Conservation (phyloP, 2,113 vertebrate species). For the Aramus guarauna region DNA sequence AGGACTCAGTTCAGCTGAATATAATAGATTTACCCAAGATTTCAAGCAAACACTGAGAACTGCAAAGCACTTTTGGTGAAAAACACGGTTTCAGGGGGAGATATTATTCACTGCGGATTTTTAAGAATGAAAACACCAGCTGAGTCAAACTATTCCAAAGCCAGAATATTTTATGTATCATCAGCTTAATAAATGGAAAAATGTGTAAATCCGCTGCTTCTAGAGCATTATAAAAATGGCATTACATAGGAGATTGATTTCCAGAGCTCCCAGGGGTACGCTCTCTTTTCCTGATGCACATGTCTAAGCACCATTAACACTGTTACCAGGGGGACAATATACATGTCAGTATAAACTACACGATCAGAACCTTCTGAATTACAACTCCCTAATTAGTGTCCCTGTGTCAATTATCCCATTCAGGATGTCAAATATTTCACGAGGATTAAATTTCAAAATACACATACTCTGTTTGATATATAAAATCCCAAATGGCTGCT, state of each 20-base stretch:
- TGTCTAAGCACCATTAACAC: conserved; percentile 36
- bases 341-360: conserved; percentile 27
- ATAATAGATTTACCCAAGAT: background rate
- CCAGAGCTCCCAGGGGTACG: background rate
- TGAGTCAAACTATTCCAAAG: background rate
- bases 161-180: background rate
- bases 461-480: background rate
- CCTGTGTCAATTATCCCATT: conserved; percentile 40
- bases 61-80: background rate
- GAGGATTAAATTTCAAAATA: conserved; percentile 42
- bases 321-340: conserved; percentile 37
- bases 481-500: conserved; percentile 11
- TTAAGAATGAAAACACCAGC: conserved; percentile 6
- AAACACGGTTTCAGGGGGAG: background rate
- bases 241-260: conserved; percentile 47
- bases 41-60: background rate
- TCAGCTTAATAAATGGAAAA: conserved; percentile 47
- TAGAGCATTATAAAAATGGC: conserved; percentile 10
- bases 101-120: background rate
- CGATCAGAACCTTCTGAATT: conserved; percentile 47
- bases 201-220: conserved; percentile 19
- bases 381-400: conserved; percentile 34
- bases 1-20: background rate
- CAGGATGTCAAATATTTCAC: conserved; percentile 32
- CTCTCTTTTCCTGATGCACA: conserved; percentile 8